Percentiles rank a stretch among this genome's conserved stretches.
phyloP scores from a whole-genome alignment of 2,113 vertebrate genomes.

The Orthonyx spaldingii region DNA sequence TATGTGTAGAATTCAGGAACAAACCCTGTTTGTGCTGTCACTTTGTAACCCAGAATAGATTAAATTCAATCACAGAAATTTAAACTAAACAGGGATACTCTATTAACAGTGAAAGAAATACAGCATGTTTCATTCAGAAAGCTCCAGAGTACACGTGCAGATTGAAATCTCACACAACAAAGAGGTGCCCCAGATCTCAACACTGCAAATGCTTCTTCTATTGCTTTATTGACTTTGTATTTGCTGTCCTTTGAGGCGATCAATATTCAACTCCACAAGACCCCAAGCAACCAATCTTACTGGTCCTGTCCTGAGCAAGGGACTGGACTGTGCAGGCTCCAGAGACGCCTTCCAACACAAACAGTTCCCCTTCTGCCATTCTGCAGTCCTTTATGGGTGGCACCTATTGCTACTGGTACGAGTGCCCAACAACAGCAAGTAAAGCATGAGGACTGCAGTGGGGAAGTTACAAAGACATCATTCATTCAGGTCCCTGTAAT shows the following conservation, averaged over 20 bases:
- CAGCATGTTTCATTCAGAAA: background rate
- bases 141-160: background rate
- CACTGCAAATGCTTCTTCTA: background rate
- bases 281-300: background rate
- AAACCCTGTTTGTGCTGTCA: background rate
- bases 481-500: background rate
- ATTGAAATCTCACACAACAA: background rate
- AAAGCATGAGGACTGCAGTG: background rate
- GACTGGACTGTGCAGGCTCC: background rate
- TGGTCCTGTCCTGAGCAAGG: background rate
- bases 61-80: background rate
- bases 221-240: background rate
- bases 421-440: background rate
- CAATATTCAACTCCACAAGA: background rate
- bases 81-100: background rate
- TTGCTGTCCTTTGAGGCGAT: background rate
- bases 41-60: background rate
- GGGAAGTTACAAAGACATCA: background rate
- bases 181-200: background rate
- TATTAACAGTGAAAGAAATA: background rate
- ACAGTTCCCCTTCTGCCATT: background rate
- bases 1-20: background rate
- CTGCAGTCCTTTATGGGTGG: background rate
- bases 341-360: background rate
- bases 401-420: background rate